Conservation (phyloP, 92 coral and sea anemone species). For the Epizoanthus rinbou region DNA sequence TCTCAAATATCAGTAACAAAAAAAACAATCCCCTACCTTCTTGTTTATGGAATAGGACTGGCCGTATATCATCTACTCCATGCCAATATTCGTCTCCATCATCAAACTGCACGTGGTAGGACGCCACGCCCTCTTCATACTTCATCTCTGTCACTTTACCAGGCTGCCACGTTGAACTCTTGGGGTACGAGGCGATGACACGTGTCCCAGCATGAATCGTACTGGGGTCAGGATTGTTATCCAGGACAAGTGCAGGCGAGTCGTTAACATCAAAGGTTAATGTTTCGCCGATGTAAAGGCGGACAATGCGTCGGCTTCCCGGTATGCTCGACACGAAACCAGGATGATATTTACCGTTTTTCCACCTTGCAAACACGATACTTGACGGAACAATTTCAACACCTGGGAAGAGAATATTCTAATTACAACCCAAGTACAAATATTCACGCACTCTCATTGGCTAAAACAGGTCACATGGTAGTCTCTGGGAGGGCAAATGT, state of each 20-base stretch:
- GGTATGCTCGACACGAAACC: constrained; percentile 77
- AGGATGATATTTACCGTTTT: constrained; percentile 53
- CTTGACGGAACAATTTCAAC: constrained; percentile 67
- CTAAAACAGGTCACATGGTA: too few relatives aligned
- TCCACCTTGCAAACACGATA: constrained; percentile 71
- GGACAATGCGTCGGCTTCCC: constrained; percentile 52
- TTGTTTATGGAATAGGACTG: constrained; percentile 51
- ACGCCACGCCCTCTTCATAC: constrained; percentile 41
- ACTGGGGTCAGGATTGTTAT: constrained; percentile 53
- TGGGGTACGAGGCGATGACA: constrained; percentile 69
- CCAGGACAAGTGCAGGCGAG: constrained; percentile 73
- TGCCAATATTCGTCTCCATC: constrained; percentile 71
- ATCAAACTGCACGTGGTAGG: constrained; percentile 64
- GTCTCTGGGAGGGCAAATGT: too few relatives aligned
- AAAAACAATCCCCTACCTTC: constrained; percentile 49
- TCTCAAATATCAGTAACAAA: not conserved
- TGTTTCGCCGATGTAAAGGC: constrained; percentile 44
- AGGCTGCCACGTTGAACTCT: constrained; percentile 53
- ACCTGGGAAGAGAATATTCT: constrained; percentile 9
- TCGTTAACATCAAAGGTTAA: constrained; percentile 52
- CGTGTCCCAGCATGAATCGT: constrained; percentile 62
- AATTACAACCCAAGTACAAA: too few relatives aligned
- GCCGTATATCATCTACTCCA: constrained; percentile 59
- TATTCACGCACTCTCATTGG: too few relatives aligned
- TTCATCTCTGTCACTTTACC: constrained; percentile 66